phyloP scores from a whole-genome alignment of 2,113 vertebrate species.

The Clarias magur region DNA sequence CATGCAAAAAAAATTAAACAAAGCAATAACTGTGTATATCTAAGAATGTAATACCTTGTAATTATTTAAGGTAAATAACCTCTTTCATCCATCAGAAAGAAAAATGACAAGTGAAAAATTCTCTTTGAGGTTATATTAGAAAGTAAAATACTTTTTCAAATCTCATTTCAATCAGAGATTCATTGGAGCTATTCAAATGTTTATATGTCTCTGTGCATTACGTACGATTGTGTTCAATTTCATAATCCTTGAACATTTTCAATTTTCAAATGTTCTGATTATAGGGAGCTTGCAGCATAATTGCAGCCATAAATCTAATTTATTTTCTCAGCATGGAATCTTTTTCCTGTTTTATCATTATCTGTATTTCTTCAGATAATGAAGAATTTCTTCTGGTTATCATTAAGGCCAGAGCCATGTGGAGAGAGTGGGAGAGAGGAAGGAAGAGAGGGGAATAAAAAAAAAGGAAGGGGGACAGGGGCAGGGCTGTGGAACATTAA shows the following conservation, averaged over 20 bases:
- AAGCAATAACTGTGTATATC: background rate
- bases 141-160: constrained; percentile 19
- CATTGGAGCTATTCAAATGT: constrained; percentile 33
- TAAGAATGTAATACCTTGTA: constrained; percentile 3
- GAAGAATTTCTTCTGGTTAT: constrained; percentile 41
- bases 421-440: constrained; percentile 42
- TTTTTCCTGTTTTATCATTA: constrained; percentile 47
- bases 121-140: constrained; percentile 17
- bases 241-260: constrained; percentile 46
- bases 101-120: constrained; percentile 21
- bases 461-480: background rate
- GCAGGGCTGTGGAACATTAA: constrained; percentile 35
- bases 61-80: background rate
- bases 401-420: constrained; percentile 47
- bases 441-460: constrained; percentile 32
- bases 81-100: constrained; percentile 3
- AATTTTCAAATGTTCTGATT: constrained; percentile 51
- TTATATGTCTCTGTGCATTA: constrained; percentile 39
- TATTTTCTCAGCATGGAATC: constrained; percentile 48
- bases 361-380: constrained; percentile 46
- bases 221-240: constrained; percentile 39
- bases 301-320: constrained; percentile 53
- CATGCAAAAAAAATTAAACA: background rate
- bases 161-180: constrained; percentile 41
- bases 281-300: constrained; percentile 45